A percentile compares a stretch with the other conserved stretches of the same genome.
These are phyloP conservation scores for Myiopsitta monachus DNA, from an alignment of 2,113 vertebrate species.

Conservation along the genomic window DNA sequence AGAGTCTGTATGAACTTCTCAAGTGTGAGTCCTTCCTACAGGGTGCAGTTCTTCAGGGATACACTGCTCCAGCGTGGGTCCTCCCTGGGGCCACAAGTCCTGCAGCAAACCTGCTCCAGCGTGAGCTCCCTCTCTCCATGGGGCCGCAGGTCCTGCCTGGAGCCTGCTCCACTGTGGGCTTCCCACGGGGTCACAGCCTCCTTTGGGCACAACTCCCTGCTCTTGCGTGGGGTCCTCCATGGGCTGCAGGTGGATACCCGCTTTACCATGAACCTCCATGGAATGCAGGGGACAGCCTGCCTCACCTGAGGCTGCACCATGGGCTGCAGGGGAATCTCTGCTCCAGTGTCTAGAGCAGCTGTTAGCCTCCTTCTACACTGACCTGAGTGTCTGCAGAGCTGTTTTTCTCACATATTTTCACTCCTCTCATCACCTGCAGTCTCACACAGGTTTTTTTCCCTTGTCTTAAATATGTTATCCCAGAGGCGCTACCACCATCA, in stretches of 20 bases:
- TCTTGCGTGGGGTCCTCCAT: neutral
- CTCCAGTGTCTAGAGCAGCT: neutral
- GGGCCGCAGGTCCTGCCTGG: too few species aligned
- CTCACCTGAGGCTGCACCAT: neutral
- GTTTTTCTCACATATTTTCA: neutral
- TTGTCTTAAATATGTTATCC: neutral
- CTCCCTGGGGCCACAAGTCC: neutral
- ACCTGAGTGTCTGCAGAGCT: neutral
- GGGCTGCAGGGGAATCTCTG: neutral
- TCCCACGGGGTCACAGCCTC: neutral
- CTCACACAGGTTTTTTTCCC: rapidly evolving
- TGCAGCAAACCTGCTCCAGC: neutral
- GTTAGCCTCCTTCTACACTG: neutral
- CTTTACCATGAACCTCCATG: neutral
- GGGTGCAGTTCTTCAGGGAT: neutral
- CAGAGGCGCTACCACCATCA: rapidly evolving
- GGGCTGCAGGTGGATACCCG: neutral
- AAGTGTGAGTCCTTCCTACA: neutral
- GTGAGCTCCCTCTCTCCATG: neutral
- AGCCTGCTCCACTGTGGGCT: neutral
- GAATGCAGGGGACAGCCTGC: neutral
- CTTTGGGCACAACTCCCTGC: neutral
- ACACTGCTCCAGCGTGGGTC: neutral
- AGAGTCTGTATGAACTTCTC: neutral
- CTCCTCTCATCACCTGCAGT: neutral